Base-by-base conservation (phyloP, 2,888 invertebrate genomes). In the Aleiodes testaceus region DNA sequence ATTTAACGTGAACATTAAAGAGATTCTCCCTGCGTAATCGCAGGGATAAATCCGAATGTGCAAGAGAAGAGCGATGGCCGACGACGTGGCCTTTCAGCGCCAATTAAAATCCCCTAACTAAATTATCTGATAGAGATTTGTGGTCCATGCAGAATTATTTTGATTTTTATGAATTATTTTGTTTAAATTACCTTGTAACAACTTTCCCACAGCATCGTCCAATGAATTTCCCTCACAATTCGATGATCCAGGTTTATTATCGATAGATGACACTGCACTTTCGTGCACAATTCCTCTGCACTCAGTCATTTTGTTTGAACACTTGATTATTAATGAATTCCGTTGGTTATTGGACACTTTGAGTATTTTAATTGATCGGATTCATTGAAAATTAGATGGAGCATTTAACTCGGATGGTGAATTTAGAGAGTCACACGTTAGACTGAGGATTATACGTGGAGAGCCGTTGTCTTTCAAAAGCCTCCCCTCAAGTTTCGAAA, bases 171-270 rank as follows among this genome's bases (percentile, higher is more conserved):
- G 14, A 22, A 49, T 49, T 49, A 14, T 64, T 14, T 53, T 36
- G 59, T 64, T 3, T 11, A 36, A 52, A n/a, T 52, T 73, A 87
- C 87, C 87, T 84, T 87, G 85, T 16, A 87, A 78, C 36, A 87
- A 75, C 67, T 87, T 87, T 55, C 85, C 87, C 6, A 87, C 87
- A 2, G 86, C 87, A 66, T 87, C 87, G 67, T 87, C 87, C 72
- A 87, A 74, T 5, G 83, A 73, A 70, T 70, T 83, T 42, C 78
- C 72, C 36, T 83, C 81, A 18, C 78, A 70, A 73, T 84, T 82
- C 1, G 83, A 72, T 18, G 81, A 79, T 2, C 81, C 76, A 52
- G 75, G 26, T 73, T 75, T 74, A 0, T 36, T 70, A 14, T 72
- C 75, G 45, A 68, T 67, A 16, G 67, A 14, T 20, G 61, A 20